phyloP scores from a whole-genome alignment of 2,113 vertebrate species.

The Dendrocopos noguchii region DNA sequence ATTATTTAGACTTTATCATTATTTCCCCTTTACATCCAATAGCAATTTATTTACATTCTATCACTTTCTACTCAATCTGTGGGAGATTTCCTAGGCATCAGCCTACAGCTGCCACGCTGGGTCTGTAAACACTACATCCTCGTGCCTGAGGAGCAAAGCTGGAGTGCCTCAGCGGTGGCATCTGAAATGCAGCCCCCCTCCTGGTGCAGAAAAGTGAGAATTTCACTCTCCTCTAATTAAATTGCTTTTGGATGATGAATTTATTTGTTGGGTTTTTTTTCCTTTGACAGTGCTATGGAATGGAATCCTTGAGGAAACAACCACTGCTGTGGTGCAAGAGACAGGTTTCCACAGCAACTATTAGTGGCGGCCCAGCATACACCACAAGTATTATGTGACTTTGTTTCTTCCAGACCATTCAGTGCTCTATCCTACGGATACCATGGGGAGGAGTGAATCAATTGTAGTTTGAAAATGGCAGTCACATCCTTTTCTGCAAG shows the following conservation, averaged over 20 bases:
- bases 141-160: not conserved
- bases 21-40: too few relatives aligned
- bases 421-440: not conserved
- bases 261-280: not conserved
- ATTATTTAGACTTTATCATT: too few relatives aligned
- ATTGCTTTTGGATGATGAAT: not conserved
- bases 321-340: not conserved
- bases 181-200: not conserved
- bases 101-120: not conserved
- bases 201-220: not conserved
- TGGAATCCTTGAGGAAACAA: not conserved
- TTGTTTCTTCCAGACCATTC: not conserved
- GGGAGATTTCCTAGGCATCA: too few relatives aligned
- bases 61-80: too few relatives aligned
- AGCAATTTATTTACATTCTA: too few relatives aligned
- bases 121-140: not conserved
- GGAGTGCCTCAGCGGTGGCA: not conserved
- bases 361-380: not conserved
- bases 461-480: not conserved
- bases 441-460: not conserved
- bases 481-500: not conserved
- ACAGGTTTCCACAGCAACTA: conserved; percentile 33
- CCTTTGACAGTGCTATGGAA: not conserved
- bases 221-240: not conserved
- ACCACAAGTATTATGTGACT: not conserved